Percentiles rank a stretch among this genome's conserved stretches.
Evolutionary conservation across 2,797 vertebrate genomes (phyloP).

Genomic region (Myripristis jacobus): DNA sequence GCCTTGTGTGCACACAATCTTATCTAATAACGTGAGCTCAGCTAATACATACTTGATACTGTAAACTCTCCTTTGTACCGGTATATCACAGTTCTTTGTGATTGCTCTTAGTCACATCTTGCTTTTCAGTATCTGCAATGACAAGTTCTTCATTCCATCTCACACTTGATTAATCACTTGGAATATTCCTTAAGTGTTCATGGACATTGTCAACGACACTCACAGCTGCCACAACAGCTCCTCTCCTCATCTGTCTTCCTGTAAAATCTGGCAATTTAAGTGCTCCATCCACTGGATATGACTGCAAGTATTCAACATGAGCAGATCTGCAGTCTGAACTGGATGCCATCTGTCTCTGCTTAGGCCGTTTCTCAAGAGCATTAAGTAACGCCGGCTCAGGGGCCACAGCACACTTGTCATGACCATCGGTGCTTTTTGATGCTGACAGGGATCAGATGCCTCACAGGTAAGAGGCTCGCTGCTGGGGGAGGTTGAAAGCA

Average conservation of each 20-base stretch:
- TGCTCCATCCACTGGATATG: background rate
- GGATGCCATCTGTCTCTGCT: background rate
- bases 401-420: too few relatives aligned
- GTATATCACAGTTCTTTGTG: too few relatives aligned
- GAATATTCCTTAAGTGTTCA: background rate
- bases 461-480: too few relatives aligned
- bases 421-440: too few relatives aligned
- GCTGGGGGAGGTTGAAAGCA: background rate
- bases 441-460: too few relatives aligned
- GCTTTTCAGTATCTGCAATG: too few relatives aligned
- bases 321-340: background rate
- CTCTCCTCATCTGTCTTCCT: background rate
- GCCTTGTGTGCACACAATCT: too few relatives aligned
- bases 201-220: conserved; percentile 3
- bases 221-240: background rate
- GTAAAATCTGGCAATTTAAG: background rate
- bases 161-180: background rate
- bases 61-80: too few relatives aligned
- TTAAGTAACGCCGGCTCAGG: background rate
- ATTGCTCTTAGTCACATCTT: too few relatives aligned
- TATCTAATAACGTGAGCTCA: too few relatives aligned
- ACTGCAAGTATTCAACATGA: background rate
- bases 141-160: background rate
- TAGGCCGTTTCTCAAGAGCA: background rate
- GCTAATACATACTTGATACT: too few relatives aligned